phyloP scores from a whole-genome alignment of 1,140 invertebrate species.

The Halictus rubicundus region DNA sequence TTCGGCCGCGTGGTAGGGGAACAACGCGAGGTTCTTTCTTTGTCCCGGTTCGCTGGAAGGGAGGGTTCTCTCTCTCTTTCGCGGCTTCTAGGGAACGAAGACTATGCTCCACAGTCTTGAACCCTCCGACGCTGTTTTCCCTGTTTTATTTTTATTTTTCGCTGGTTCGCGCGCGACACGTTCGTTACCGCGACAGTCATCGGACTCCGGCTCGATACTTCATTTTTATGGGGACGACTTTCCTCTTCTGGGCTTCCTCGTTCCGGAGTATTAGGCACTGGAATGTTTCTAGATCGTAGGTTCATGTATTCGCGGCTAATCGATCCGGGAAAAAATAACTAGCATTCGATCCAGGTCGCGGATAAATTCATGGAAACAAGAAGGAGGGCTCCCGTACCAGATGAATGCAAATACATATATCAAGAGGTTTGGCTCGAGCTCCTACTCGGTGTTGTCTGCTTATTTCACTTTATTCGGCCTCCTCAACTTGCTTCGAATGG shows the following conservation, averaged over 20 bases:
- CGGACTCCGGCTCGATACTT: too few species aligned
- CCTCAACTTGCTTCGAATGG: constrained; percentile 21
- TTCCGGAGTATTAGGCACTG: too few species aligned
- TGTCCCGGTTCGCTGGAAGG: constrained; percentile 7
- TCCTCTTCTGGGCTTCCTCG: too few species aligned
- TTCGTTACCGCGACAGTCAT: too few species aligned
- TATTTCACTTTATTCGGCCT: constrained; percentile 59
- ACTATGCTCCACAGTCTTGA: not conserved
- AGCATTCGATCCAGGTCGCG: not conserved
- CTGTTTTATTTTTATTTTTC: too few species aligned
- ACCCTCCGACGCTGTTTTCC: constrained; percentile 3
- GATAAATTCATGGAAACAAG: constrained; percentile 39
- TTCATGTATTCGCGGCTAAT: too few species aligned
- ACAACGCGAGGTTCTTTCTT: constrained; percentile 30
- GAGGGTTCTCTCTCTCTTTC: not conserved
- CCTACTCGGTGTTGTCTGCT: constrained; percentile 53
- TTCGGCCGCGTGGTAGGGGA: not conserved
- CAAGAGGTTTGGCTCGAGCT: constrained; percentile 52
- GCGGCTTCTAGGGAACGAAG: constrained; percentile 2
- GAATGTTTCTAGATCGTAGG: too few species aligned
- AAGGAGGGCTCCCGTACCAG: constrained; percentile 30
- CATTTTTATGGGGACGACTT: too few species aligned
- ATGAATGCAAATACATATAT: constrained; percentile 64
- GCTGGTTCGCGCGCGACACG: too few species aligned
- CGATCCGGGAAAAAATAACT: too few species aligned